Percentiles rank a stretch among this genome's conserved stretches.
These are phyloP conservation scores for Todiramphus chloris DNA, from an alignment of 2,113 vertebrate genomes.

Conservation along the genomic window DNA sequence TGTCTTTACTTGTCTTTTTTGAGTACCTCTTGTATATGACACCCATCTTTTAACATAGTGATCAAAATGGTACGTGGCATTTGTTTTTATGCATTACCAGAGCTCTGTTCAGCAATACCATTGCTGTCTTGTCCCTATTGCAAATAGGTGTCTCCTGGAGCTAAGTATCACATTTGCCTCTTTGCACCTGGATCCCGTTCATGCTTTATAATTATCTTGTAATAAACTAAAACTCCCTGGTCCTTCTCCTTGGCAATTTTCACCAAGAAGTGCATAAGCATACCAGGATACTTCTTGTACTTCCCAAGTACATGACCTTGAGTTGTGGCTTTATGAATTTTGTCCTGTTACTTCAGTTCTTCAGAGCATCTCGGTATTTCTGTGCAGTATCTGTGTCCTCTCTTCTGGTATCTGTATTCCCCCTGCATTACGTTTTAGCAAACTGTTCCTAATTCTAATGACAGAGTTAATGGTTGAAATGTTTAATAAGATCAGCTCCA, in stretches of 20 bases:
- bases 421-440: background rate
- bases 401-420: background rate
- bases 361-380: background rate
- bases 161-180: background rate
- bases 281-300: background rate
- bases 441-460: rapidly evolving
- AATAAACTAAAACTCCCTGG: background rate
- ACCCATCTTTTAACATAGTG: background rate
- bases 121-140: background rate
- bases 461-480: background rate
- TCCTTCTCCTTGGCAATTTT: background rate
- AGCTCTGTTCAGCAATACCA: background rate
- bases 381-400: rapidly evolving
- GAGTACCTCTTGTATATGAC: background rate
- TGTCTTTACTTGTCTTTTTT: background rate
- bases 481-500: background rate
- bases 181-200: background rate
- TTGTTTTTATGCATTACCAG: background rate
- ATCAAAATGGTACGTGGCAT: background rate
- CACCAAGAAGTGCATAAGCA: no score
- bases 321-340: background rate
- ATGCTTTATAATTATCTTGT: background rate
- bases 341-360: background rate
- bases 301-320: background rate
- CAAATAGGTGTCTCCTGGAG: background rate